These are phyloP conservation scores for Murina feae DNA, from an alignment of 2,113 vertebrate species.

Conservation along the genomic window DNA sequence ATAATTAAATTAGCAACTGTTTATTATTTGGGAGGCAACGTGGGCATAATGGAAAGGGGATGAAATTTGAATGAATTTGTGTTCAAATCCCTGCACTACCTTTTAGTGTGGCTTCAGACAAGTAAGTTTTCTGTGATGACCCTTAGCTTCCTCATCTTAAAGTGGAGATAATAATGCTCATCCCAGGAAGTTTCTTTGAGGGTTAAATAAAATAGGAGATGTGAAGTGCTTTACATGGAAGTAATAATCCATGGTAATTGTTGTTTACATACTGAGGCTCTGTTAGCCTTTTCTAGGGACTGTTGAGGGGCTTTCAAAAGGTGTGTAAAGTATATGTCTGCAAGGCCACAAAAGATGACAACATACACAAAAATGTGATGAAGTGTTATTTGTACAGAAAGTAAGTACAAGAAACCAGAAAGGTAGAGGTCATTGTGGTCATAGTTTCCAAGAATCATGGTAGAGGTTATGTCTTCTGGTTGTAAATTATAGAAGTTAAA, in stretches of 20 bases:
- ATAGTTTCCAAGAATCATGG: background rate
- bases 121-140: conserved; percentile 30
- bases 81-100: background rate
- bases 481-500: background rate
- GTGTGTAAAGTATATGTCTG: background rate
- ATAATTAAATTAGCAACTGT: background rate
- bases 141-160: background rate
- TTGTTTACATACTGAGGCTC: background rate
- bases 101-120: background rate
- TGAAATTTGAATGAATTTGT: background rate
- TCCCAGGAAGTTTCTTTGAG: background rate
- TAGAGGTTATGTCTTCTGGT: background rate
- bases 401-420: background rate
- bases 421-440: background rate
- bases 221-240: background rate
- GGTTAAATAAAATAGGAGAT: background rate
- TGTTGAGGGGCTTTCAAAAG: background rate
- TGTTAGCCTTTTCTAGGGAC: background rate
- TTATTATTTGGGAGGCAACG: background rate
- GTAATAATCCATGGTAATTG: background rate
- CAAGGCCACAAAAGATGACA: background rate
- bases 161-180: background rate
- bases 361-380: background rate
- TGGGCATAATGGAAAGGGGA: background rate
- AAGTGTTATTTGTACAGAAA: background rate